Percentiles rank a stretch among this genome's conserved stretches.
These are phyloP conservation scores for Sarcophilus harrisii DNA, from an alignment of 2,797 vertebrate species.

Conservation along the genomic window DNA sequence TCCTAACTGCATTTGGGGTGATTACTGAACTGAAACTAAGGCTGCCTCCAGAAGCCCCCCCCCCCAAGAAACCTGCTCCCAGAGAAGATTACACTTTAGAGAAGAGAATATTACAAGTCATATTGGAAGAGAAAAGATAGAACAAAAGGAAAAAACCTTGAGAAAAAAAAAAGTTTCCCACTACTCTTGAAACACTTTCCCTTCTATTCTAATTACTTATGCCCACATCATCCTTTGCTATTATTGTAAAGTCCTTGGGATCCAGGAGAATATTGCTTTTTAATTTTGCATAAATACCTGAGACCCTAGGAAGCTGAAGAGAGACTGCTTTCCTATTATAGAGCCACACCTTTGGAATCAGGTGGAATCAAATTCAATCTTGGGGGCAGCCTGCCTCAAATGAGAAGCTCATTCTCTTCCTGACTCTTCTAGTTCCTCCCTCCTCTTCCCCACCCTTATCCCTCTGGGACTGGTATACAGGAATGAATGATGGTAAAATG, in stretches of 20 bases:
- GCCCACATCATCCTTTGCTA: neutral
- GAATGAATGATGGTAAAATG: neutral
- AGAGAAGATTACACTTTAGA: too few species aligned
- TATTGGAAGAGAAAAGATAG: too few species aligned
- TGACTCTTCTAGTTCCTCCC: too few species aligned
- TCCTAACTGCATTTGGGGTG: too few species aligned
- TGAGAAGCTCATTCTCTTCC: neutral
- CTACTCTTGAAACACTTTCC: neutral
- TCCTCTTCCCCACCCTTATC: neutral
- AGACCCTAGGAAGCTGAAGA: neutral
- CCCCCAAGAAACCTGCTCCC: too few species aligned
- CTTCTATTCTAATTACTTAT: neutral
- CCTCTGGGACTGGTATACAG: neutral
- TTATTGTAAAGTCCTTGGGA: neutral
- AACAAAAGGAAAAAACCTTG: too few species aligned
- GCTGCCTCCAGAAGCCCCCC: too few species aligned
- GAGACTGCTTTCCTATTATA: neutral
- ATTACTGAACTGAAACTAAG: too few species aligned
- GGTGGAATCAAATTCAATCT: neutral
- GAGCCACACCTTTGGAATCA: neutral
- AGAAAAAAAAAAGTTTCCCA: too few species aligned
- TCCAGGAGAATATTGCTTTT: neutral
- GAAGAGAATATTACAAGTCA: too few species aligned
- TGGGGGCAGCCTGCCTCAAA: neutral
- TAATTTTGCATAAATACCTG: neutral